Percentiles rank a stretch among this genome's conserved stretches.
Conservation (phyloP, 2,888 invertebrate genomes). For the Dicranocentrus wangi region DNA sequence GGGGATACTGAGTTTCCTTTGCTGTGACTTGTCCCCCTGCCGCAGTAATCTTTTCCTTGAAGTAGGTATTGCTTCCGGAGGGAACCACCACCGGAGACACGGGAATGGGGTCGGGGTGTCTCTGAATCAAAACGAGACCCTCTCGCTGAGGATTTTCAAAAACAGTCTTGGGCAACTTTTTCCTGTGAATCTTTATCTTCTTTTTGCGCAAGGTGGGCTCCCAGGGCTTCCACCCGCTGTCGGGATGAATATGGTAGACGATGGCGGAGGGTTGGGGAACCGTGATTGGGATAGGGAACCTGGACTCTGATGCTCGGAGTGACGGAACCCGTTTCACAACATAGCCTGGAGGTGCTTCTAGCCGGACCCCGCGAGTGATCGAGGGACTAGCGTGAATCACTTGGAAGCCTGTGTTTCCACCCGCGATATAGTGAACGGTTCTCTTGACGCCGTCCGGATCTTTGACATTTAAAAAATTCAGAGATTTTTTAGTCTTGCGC, state of each 20-base stretch:
- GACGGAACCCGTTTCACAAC: slow-evolving; percentile 42
- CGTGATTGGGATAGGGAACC: slow-evolving; percentile 59
- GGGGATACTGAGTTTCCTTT: slow-evolving; percentile 25
- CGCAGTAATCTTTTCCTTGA: slow-evolving; percentile 48
- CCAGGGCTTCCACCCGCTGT: slow-evolving; percentile 71
- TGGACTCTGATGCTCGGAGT: slow-evolving; percentile 51
- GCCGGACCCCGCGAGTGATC: slow-evolving; percentile 58
- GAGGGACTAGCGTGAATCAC: slow-evolving; percentile 66
- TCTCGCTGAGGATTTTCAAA: slow-evolving; percentile 49
- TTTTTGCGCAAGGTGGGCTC: slow-evolving; percentile 58
- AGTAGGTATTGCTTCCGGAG: slow-evolving; percentile 3
- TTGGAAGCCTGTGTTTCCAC: slow-evolving; percentile 66
- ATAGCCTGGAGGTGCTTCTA: slow-evolving; percentile 65
- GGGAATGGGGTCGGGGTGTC: slow-evolving; percentile 43
- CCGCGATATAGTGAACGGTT: slow-evolving; percentile 69
- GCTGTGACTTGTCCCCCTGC: slow-evolving; percentile 31
- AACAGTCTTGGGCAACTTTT: slow-evolving; percentile 45
- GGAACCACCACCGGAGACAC: neutral
- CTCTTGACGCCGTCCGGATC: slow-evolving; percentile 65
- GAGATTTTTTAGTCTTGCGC: slow-evolving; percentile 45
- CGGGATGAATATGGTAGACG: slow-evolving; percentile 71
- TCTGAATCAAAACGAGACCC: slow-evolving; percentile 53
- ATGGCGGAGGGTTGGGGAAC: slow-evolving; percentile 66
- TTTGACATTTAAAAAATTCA: slow-evolving; percentile 57
- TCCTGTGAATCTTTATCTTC: slow-evolving; percentile 56